phyloP scores from a whole-genome alignment of 2,888 invertebrate species.

The Scrobipalpa atriplicella region DNA sequence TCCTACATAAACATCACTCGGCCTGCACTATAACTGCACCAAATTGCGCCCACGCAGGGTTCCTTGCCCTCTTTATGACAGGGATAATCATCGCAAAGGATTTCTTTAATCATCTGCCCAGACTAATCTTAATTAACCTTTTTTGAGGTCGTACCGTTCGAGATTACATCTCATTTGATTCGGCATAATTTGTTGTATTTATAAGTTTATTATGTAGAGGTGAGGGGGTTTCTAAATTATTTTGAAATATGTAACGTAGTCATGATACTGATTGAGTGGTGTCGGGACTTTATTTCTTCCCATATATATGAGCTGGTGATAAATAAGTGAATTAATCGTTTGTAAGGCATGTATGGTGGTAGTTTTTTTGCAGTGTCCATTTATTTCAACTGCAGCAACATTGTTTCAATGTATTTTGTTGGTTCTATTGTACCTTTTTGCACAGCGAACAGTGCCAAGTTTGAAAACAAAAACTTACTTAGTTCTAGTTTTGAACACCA shows the following conservation, averaged over 20 bases:
- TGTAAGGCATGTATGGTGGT: too few species aligned
- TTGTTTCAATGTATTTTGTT: too few species aligned
- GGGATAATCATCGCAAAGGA: constrained; percentile 39
- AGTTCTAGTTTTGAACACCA: too few species aligned
- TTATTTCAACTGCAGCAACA: too few species aligned
- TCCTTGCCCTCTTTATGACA: constrained; percentile 40
- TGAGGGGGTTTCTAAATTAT: background rate
- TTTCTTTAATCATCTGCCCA: constrained; percentile 48
- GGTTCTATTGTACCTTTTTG: too few species aligned
- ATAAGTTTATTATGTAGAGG: constrained; percentile 10
- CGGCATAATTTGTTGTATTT: constrained; percentile 20
- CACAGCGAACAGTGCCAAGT: too few species aligned
- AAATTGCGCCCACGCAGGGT: constrained; percentile 41
- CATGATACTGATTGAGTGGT: background rate
- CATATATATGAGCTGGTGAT: too few species aligned
- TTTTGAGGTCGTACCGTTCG: constrained; percentile 32
- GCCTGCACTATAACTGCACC: constrained; percentile 11
- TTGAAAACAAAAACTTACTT: too few species aligned
- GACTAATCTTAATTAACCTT: constrained; percentile 54
- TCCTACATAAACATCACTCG: background rate
- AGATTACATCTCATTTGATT: constrained; percentile 24
- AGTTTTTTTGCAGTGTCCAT: too few species aligned
- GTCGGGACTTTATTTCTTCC: too few species aligned
- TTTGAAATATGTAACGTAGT: background rate
- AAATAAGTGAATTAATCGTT: too few species aligned